These are phyloP conservation scores for Chlorospingus flavigularis DNA, from an alignment of 2,797 vertebrate genomes.

Conservation along the genomic window DNA sequence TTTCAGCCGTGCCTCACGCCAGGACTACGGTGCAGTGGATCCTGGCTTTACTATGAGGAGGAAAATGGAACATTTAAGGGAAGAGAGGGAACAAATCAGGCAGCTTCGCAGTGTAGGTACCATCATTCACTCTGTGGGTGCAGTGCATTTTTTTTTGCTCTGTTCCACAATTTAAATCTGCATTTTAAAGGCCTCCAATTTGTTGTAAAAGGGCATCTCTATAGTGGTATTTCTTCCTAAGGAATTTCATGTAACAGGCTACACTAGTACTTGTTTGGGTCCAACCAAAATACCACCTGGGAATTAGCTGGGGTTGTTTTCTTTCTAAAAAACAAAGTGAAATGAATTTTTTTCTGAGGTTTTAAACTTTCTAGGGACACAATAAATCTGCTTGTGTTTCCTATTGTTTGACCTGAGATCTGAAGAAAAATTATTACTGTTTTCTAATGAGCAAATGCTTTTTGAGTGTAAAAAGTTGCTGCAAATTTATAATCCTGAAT, in stretches of 20 bases:
- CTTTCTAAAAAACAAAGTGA: not conserved
- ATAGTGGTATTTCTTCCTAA: not conserved
- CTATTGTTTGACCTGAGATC: not conserved
- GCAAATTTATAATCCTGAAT: not conserved
- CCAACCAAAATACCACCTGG: not conserved
- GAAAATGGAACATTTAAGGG: slow-evolving; percentile 97
- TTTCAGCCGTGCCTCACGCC: slow-evolving; percentile 85
- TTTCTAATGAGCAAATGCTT: not conserved
- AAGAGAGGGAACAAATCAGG: slow-evolving; percentile 94
- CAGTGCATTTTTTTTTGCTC: not conserved
- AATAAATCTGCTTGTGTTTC: not conserved
- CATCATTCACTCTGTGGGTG: not conserved
- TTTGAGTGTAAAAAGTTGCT: not conserved
- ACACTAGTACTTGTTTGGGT: not conserved
- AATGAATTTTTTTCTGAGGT: not conserved
- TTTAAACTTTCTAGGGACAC: not conserved
- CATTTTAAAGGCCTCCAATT: not conserved
- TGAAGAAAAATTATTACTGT: not conserved
- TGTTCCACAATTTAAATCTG: not conserved
- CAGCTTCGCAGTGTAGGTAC: slow-evolving; percentile 87
- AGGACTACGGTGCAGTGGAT: slow-evolving; percentile 85
- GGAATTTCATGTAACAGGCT: not conserved
- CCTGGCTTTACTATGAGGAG: slow-evolving; percentile 98
- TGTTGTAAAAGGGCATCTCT: not conserved
- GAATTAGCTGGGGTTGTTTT: not conserved